A percentile compares a stretch with the other conserved stretches of the same genome.
Conservation (phyloP, 2,797 vertebrate species). For the Heliangelus exortis region DNA sequence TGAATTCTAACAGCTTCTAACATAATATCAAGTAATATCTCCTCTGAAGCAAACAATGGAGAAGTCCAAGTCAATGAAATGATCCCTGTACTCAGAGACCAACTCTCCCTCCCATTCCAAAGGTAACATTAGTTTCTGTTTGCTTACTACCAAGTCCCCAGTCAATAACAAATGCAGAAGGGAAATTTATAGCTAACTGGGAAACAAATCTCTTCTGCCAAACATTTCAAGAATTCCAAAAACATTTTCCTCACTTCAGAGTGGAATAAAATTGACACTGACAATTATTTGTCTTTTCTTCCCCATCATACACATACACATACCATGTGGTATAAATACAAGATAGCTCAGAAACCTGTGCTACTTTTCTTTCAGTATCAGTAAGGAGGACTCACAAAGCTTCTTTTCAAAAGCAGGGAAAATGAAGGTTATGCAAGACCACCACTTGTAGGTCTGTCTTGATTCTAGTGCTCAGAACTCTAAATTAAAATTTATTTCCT, state of each 20-base stretch:
- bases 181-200: not conserved
- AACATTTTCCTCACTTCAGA: not conserved
- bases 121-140: not conserved
- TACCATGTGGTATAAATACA: accelerated
- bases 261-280: not conserved
- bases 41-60: not conserved
- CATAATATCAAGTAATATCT: not conserved
- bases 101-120: not conserved
- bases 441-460: not conserved
- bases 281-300: not conserved
- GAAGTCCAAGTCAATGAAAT: not conserved
- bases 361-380: not conserved
- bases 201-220: not conserved
- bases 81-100: not conserved
- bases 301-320: not conserved
- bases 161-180: not conserved
- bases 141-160: not conserved
- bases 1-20: not conserved
- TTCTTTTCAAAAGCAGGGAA: not conserved
- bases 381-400: not conserved
- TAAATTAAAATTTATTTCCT: not conserved
- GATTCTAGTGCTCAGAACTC: not conserved
- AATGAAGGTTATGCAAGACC: not conserved
- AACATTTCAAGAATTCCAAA: not conserved
- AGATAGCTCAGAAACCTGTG: not conserved